Base-by-base conservation (phyloP, 2,888 invertebrate genomes). In the Anthrax anthrax region DNA sequence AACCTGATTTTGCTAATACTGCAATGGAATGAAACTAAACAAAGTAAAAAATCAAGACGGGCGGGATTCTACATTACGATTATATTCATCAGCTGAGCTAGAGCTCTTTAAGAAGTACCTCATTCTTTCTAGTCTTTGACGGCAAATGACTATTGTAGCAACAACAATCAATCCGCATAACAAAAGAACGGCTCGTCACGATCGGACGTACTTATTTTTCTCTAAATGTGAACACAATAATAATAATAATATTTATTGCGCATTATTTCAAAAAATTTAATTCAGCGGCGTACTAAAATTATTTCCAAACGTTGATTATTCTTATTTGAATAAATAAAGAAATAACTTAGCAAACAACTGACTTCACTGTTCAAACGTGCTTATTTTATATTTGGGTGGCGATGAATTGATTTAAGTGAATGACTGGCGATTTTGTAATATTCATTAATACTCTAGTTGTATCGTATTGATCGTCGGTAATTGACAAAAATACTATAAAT, bases 181-280 rank as follows among this genome's bases (percentile, higher is more conserved):
- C 65, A 68, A 66, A 63, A 64, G 63, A 64, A 61, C 60, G 61
- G 60, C 64, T 67, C 60, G 62, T 61, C 58, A 63, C 57, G 64
- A 61, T 61, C 68, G 64, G 66, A 63, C 63, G 57, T 49, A 29
- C 17, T 38, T 32, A 32, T 32, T 32, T 32, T 12, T 1, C 13
- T 32, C 29, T 32, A 32, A 32, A 32, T 12, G 29, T 32, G 23
- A 8, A 6, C 4, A 6, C 23, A 23, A 23, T 23, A 23, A 6
- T 23, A 6, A 6, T 23, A 23, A 23, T 23, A 23, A n/a, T 23
- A 6, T 23, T 23, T 6, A 23, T 6, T 23, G 23, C 23, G 23
- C 8, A 8, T 8, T 23, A 23, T 23, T 23, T 23, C 23, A 23
- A 23, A 23, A 23, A 23, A 32, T 32, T 32, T 3, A 32, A 32